Conservation (phyloP, 2,113 vertebrate species). For the Ameiurus melas region DNA sequence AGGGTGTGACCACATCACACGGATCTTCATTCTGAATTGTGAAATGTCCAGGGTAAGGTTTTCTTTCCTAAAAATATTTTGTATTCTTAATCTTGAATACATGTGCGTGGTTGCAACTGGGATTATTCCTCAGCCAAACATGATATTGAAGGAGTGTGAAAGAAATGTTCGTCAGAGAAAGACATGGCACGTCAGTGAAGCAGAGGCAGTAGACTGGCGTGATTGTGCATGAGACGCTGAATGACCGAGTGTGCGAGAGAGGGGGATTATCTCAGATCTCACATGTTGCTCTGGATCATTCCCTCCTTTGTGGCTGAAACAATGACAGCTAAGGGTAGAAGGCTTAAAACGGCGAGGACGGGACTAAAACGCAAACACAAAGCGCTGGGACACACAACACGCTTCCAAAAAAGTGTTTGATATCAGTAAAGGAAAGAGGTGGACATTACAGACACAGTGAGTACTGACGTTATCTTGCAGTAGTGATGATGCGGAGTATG, state of each 20-base stretch:
- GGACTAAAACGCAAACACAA: constrained; percentile 42
- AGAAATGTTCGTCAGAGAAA: background rate
- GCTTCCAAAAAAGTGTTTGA: constrained; percentile 57
- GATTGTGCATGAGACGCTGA: constrained; percentile 20
- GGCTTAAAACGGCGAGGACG: constrained; percentile 66
- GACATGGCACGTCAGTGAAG: background rate
- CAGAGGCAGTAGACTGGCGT: constrained; percentile 17
- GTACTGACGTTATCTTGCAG: background rate
- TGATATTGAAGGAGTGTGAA: background rate
- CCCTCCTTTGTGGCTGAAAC: constrained; percentile 49
- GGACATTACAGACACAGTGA: background rate
- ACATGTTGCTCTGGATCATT: constrained; percentile 51
- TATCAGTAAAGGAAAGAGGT: background rate
- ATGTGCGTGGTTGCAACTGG: background rate
- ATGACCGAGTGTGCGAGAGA: background rate
- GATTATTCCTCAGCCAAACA: background rate
- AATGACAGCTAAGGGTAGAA: constrained; percentile 36
- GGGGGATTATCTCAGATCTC: constrained; percentile 53
- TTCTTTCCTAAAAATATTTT: background rate
- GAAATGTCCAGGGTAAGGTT: background rate
- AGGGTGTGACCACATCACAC: background rate
- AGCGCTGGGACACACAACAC: constrained; percentile 54
- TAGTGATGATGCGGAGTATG: background rate
- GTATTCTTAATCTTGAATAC: background rate
- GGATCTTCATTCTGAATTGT: background rate